Evolutionary conservation across 1,140 invertebrate genomes (phyloP).

Genomic region (Drosophila saltans): DNA sequence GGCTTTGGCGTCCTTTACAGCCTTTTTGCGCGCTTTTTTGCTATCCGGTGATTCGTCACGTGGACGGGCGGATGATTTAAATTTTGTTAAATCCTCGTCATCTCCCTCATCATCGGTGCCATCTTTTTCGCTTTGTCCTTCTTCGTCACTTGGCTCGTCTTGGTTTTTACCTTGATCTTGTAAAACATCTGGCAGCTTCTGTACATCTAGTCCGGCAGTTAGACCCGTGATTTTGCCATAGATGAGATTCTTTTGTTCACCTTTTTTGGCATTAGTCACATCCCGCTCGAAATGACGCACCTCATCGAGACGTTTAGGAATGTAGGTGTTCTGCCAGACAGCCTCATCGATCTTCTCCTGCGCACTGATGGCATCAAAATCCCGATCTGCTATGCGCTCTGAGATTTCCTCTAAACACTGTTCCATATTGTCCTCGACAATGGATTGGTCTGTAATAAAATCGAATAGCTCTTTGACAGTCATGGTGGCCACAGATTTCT

Average conservation of each 20-base stretch:
- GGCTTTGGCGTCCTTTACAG: slow-evolving; percentile 93
- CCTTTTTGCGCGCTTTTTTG: slow-evolving; percentile 93
- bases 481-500: slow-evolving; percentile 94
- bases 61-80: slow-evolving; percentile 88
- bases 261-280: slow-evolving; percentile 90
- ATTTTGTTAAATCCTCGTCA: slow-evolving; percentile 85
- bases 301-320: slow-evolving; percentile 96
- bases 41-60: slow-evolving; percentile 94
- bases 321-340: slow-evolving; percentile 97
- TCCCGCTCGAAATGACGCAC: slow-evolving; percentile 96
- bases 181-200: slow-evolving; percentile 85
- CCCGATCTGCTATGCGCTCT: slow-evolving; percentile 86
- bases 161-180: slow-evolving; percentile 10
- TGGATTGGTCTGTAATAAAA: slow-evolving; percentile 95
- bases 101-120: slow-evolving; percentile 76
- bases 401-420: slow-evolving; percentile 89
- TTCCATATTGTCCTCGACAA: slow-evolving; percentile 93
- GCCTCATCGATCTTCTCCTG: slow-evolving; percentile 92
- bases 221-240: slow-evolving; percentile 94
- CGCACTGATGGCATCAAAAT: slow-evolving; percentile 86
- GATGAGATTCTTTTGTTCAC: slow-evolving; percentile 88
- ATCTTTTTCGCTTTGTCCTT: slow-evolving; percentile 82
- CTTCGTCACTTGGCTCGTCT: slow-evolving; percentile 32
- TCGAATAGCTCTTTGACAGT: slow-evolving; percentile 96
- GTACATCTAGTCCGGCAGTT: slow-evolving; percentile 90